Evolutionary conservation across 1,140 invertebrate species (phyloP).

Genomic region (Oryctes rhinoceros): DNA sequence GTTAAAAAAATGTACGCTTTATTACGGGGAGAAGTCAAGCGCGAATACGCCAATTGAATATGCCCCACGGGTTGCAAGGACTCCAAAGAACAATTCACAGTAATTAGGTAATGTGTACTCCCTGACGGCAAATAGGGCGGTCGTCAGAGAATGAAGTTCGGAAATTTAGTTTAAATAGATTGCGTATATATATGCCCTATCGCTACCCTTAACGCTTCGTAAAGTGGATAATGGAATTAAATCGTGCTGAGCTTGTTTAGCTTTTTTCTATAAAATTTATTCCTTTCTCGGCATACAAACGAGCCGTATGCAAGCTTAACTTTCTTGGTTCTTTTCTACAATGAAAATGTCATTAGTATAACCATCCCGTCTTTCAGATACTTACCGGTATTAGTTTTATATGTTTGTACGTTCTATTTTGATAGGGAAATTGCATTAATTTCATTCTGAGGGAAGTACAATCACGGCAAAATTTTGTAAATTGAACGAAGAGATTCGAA

Average conservation of each 20-base stretch:
- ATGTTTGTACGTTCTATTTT: too few species aligned
- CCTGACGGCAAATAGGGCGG: neutral
- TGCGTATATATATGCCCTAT: neutral
- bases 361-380: too few species aligned
- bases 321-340: too few species aligned
- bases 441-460: too few species aligned
- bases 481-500: too few species aligned
- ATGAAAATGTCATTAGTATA: too few species aligned
- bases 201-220: constrained; percentile 24
- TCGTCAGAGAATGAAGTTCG: constrained; percentile 4
- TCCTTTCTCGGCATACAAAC: too few species aligned
- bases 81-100: constrained; percentile 36
- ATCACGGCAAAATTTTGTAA: too few species aligned
- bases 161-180: constrained; percentile 38
- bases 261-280: neutral
- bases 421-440: too few species aligned
- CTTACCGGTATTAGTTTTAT: too few species aligned
- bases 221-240: constrained; percentile 23
- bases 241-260: neutral
- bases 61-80: constrained; percentile 7
- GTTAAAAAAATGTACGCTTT: constrained; percentile 36
- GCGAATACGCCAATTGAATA: constrained; percentile 18
- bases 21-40: constrained; percentile 25
- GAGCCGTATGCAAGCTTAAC: too few species aligned
- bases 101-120: constrained; percentile 33